Evolutionary conservation across 2,797 vertebrate genomes (phyloP), one percentile per base, ranked within the genome.

Genomic region (Protonibea diacanthus): DNA sequence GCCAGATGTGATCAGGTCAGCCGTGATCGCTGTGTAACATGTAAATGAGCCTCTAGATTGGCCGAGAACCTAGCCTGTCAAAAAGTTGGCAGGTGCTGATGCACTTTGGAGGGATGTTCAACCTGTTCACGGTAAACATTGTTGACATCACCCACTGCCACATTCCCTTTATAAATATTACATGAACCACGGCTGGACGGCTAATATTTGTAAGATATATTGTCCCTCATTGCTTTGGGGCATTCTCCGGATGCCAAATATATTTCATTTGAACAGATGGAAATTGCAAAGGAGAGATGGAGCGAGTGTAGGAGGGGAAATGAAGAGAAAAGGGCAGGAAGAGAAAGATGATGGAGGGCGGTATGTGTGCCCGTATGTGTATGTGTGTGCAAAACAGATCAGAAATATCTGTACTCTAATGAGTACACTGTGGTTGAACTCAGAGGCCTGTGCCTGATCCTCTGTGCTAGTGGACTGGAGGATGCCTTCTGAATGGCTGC

Each of bases 181-280:
- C 91, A 94, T 93, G 86, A 93, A 82, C 77, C 76, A 51, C 1
- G 76, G 77, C 81, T 77, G 87, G 90, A 89, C 77, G 77, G 87
- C 90, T 92, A 91, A 93, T 93, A 92, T 94, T 93, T 92, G 89
- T 93, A 92, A 94, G 93, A 95, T 93, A 91, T 93, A 94, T 94
- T 92, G 91, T 92, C 84, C 88, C 78, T 88, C 80, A 71, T 84
- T 82, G 92, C 94, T 93, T 76, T 88, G 88, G 91, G 94, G 89
- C 91, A 92, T 92, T 94, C 91, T 91, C 91, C 25, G 51, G 83
- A 91, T 93, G 93, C 90, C 91, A 94, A 88, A 91, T 91, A 92
- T 92, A 93, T 93, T 94, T 93, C 90, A 93, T 91, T 85, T 84
- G 84, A 93, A 91, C 90, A 92, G 92, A 94, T 93, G 93, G 90